Percentiles rank a stretch among this genome's conserved stretches.
phyloP scores from a whole-genome alignment of 2,888 invertebrate species.

The Hecatera dysodea region DNA sequence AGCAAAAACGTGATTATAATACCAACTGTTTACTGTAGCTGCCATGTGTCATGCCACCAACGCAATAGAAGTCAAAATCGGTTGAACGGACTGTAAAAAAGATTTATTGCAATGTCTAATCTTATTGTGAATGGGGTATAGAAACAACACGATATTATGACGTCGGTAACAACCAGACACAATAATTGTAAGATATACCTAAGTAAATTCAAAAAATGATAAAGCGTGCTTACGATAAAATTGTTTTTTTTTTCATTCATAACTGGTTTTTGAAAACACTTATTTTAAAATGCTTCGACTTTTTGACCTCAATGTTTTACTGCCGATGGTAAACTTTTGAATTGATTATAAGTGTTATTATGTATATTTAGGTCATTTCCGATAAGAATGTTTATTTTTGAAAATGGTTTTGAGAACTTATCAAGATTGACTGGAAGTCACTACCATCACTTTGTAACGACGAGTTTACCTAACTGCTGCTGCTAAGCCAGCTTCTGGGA shows the following conservation, averaged over 20 bases:
- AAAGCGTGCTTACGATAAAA: not conserved
- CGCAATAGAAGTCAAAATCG: too few species aligned
- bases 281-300: not conserved
- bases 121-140: too few species aligned
- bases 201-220: not conserved
- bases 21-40: too few species aligned
- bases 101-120: too few species aligned
- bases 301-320: not conserved
- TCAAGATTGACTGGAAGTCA: not conserved
- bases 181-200: not conserved
- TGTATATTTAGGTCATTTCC: too few species aligned
- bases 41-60: too few species aligned
- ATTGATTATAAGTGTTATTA: too few species aligned
- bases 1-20: too few species aligned
- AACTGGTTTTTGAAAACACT: not conserved
- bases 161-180: not conserved
- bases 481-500: not conserved
- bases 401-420: not conserved
- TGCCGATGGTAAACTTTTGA: too few species aligned
- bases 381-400: not conserved
- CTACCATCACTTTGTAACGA: not conserved
- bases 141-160: too few species aligned
- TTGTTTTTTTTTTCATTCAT: not conserved
- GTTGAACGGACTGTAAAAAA: too few species aligned
- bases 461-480: not conserved